Evolutionary conservation across 2,797 vertebrate genomes (phyloP).

Genomic region (Merluccius polli): DNA sequence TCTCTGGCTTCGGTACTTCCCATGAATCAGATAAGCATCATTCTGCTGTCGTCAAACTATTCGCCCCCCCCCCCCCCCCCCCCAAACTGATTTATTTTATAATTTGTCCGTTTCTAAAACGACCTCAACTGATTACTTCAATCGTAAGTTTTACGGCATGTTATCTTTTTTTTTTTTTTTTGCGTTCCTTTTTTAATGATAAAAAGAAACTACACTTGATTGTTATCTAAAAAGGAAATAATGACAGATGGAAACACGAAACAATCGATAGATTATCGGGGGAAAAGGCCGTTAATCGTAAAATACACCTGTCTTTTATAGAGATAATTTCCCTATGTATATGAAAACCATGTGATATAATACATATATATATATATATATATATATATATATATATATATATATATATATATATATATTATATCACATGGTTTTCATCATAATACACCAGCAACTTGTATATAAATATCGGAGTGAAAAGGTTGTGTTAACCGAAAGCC

Average conservation of each 20-base stretch:
- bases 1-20: not conserved
- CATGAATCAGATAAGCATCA: slow-evolving; percentile 12
- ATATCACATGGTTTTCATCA: not conserved
- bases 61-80: not conserved
- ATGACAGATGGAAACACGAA: not conserved
- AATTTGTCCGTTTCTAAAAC: not conserved
- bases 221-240: slow-evolving; percentile 18
- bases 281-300: not conserved
- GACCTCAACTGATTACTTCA: not conserved
- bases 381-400: too few species aligned
- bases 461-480: not conserved
- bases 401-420: not conserved
- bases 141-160: not conserved
- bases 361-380: too few species aligned
- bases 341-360: not conserved
- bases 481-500: not conserved
- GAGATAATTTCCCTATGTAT: not conserved
- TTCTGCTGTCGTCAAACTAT: slow-evolving; percentile 11
- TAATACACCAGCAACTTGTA: not conserved
- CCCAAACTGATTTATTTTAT: not conserved
- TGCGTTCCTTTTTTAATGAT: not conserved
- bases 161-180: not conserved
- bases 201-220: not conserved
- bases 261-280: not conserved
- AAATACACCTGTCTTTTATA: not conserved